Evolutionary conservation across 2,888 invertebrate species (phyloP), one percentile per base, ranked within the genome.

Genomic region (Microchrysa polita): DNA sequence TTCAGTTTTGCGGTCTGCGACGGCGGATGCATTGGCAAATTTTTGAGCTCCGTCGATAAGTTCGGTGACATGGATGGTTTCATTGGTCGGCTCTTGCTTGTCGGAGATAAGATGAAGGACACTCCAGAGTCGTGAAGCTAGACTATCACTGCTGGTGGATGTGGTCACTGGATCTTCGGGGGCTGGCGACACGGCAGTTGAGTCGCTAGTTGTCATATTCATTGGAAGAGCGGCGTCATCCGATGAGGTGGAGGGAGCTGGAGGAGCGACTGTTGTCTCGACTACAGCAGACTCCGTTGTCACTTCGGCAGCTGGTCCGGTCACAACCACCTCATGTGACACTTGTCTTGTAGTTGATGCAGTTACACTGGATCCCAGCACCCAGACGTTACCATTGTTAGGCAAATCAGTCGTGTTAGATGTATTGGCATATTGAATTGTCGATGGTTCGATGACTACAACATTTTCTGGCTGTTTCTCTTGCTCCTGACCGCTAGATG

Each of bases 291-390:
- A 5, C 5, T 69, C 69, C 5, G 69, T 22, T 9, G 16, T 53
- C 1, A 1, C 53, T 2, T n/a, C 27, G 16, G 23, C 53, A 27
- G 10, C 7, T 53, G 4, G 12, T 2, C 12, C 57, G 14, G 69
- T 34, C 5, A 69, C 40, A 40, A 57, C 55, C 10, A 57, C 20
- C 20, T 55, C 69, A 12, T 69, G 55, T 14, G 57, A 20, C 18
- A 14, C 42, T 20, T 52, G 34, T 16, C 69, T 69, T 0, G 69
- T 57, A 16, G 69, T 55, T n/a, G 69, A 69, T 16, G 69, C 7
- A 16, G 69, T 69, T 5, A 69, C 69, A 55, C 69, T 69, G 5
- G 69, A 69, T 14, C 69, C 69, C 40, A 69, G n/a, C 7, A 69
- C 40, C 69, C 69, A 69, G 5, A 69, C 57, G n/a, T 57, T 69